These are phyloP conservation scores for Hylaea fasciaria DNA, from an alignment of 2,888 invertebrate genomes.

Conservation along the genomic window DNA sequence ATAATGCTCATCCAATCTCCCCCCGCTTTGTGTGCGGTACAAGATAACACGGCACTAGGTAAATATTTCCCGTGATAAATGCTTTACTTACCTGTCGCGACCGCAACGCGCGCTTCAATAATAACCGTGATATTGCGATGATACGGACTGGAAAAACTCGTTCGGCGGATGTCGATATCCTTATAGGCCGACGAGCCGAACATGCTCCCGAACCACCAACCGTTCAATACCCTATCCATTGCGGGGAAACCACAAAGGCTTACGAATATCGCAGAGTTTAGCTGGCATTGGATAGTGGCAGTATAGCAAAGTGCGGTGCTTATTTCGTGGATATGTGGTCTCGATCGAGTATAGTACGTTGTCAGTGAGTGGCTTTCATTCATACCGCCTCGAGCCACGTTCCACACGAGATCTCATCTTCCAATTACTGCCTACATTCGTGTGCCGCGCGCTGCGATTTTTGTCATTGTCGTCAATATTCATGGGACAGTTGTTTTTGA, in stretches of 20 bases:
- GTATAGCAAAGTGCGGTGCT: slow-evolving; percentile 43
- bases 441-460: slow-evolving; percentile 71
- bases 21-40: slow-evolving; percentile 57
- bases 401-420: slow-evolving; percentile 82
- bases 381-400: slow-evolving; percentile 82
- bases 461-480: slow-evolving; percentile 73
- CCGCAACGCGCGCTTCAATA: slow-evolving; percentile 81
- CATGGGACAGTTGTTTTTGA: slow-evolving; percentile 31
- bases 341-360: slow-evolving; percentile 66
- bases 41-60: slow-evolving; percentile 65
- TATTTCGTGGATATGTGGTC: slow-evolving; percentile 56
- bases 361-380: slow-evolving; percentile 82
- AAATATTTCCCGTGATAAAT: slow-evolving; percentile 81
- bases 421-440: slow-evolving; percentile 78
- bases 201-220: slow-evolving; percentile 43
- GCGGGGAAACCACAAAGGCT: slow-evolving; percentile 45
- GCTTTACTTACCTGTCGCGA: slow-evolving; percentile 82
- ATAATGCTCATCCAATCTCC: slow-evolving; percentile 60
- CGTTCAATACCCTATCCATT: slow-evolving; percentile 13
- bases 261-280: slow-evolving; percentile 7
- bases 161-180: slow-evolving; percentile 83
- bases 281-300: slow-evolving; percentile 53
- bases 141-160: slow-evolving; percentile 85
- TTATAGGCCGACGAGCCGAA: slow-evolving; percentile 69
- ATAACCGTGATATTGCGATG: slow-evolving; percentile 85